Base-by-base conservation (phyloP, 2,888 invertebrate genomes). In the Chaetoderma sp. region DNA sequence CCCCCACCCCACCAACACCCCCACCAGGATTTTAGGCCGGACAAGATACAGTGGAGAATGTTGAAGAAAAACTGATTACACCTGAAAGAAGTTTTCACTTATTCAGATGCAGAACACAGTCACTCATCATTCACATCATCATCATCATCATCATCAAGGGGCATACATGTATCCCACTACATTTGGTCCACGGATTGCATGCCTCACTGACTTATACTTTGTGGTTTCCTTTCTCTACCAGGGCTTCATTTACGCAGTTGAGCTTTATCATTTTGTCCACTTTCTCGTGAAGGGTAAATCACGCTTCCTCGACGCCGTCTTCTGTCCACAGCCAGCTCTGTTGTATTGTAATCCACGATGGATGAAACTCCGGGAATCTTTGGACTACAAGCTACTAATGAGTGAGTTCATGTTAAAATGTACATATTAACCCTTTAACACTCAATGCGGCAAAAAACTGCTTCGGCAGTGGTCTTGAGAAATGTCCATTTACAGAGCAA, bases 161-260 rank as follows among this genome's bases (percentile, higher is more conserved):
- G 39, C 13, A 36, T 13, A 10, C 39, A 8, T 52, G 13, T 52
- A 16, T 18, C 54, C 13, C 54, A 16, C 8, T 6, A 6, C 54
- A 13, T 52, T 18, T 18, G 8, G 13, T 52, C 28, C 54, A 8
- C 8, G 13, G 25, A 13, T 8, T 18, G 18, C 13, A 21, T n/a
- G 10, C 10, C 16, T 47, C 16, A 47, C 18, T 21, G 21, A 8
- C 18, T 47, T 47, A 52, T 27, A 54, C 16, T 54, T 54, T 2
- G 5, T 4, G n/a, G 28, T 56, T 30, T 52, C 36, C 39, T 67
- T 72, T 23, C n/a, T n/a, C n/a, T n/a, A n/a, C n/a, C 68, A 83
- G 83, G 81, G 77, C 5, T 83, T 82, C 80, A 65, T 82, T 30
- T 78, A 76, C 71, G 81, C 77, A 1, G 65, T 74, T 44, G 82